phyloP scores from a whole-genome alignment of 2,888 invertebrate species.

The Dasysyrphus tricinctus region DNA sequence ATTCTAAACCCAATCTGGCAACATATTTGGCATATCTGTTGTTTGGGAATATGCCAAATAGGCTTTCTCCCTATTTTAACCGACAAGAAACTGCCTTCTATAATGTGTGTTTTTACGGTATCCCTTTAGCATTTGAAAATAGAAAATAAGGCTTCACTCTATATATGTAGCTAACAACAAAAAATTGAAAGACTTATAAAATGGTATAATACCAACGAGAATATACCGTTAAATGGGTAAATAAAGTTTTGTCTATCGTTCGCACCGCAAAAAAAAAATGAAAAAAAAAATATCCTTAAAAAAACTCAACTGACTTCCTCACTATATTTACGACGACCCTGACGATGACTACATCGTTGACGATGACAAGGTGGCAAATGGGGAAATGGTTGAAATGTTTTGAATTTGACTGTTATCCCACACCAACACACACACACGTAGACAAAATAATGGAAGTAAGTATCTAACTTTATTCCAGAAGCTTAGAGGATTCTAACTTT shows the following conservation, averaged over 20 bases:
- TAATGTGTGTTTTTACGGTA: background rate
- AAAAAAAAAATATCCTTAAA: background rate
- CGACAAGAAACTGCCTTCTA: background rate
- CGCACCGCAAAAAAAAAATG: conserved; percentile 2
- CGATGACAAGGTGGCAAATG: background rate
- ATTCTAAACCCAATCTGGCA: conserved; percentile 27
- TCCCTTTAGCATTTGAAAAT: conserved; percentile 53
- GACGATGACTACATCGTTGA: background rate
- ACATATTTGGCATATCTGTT: conserved; percentile 52
- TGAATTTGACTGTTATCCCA: conserved; percentile 64
- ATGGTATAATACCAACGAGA: conserved; percentile 66
- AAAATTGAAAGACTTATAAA: conserved; percentile 62
- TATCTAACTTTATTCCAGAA: conserved; percentile 3
- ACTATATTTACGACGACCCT: conserved; percentile 10
- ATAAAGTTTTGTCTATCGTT: conserved; percentile 58
- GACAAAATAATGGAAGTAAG: conserved; percentile 20
- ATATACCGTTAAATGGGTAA: conserved; percentile 71
- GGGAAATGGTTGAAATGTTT: conserved; percentile 66
- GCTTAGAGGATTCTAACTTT: conserved; percentile 31
- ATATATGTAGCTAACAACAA: background rate
- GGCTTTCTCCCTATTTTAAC: background rate
- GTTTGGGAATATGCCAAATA: conserved; percentile 55
- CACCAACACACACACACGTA: conserved; percentile 33
- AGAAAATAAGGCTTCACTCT: conserved; percentile 56
- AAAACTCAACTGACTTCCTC: conserved; percentile 24